Evolutionary conservation across 2,113 vertebrate genomes (phyloP), one percentile per base, ranked within the genome.

Genomic region (Marmota flaviventris): DNA sequence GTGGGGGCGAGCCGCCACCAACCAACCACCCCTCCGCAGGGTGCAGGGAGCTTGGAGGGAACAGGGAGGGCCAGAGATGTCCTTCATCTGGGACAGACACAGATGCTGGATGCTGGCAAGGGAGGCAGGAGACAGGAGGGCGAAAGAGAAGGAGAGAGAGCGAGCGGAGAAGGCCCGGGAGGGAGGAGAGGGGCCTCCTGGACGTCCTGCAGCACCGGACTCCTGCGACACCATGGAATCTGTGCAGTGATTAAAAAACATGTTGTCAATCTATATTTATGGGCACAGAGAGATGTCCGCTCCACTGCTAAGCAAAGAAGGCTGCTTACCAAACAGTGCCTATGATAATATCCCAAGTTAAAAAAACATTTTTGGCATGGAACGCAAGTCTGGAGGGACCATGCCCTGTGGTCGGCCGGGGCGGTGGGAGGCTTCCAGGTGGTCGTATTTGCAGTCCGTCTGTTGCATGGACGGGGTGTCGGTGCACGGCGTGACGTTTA

Each of bases 201-300:
- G 7, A 37, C 9, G 77, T 29, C 75, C 85, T 45, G 45, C 51
- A 2, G 1, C 5, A n/a, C 1, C 0, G 16, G 58, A 20, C 42
- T 5, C 69, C 63, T 53, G 14, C 1, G 34, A 0, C 3, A 18
- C 51, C 1, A 12, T 0, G 92, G 86, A 95, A 83, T 89, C 51
- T 84, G 94, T 53, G 86, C 61, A 48, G 58, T 58, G 70, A 95
- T 95, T 94, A 97, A 97, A 90, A 96, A 97, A 76, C 94, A 63
- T 17, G 70, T 22, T 92, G 86, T 75, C 2, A 0, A 85, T 96
- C 93, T 85, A 56, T 93, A 95, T 81, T 89, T 95, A 95, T 56
- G 42, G 83, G 87, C 96, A 56, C 0, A 73, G 78, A 91, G 94
- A 92, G 93, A 86, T 0, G 29, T 75, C 96, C 67, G 58, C 76